Evolutionary conservation across 2,888 invertebrate genomes (phyloP).

Genomic region (Chorisops tibialis): DNA sequence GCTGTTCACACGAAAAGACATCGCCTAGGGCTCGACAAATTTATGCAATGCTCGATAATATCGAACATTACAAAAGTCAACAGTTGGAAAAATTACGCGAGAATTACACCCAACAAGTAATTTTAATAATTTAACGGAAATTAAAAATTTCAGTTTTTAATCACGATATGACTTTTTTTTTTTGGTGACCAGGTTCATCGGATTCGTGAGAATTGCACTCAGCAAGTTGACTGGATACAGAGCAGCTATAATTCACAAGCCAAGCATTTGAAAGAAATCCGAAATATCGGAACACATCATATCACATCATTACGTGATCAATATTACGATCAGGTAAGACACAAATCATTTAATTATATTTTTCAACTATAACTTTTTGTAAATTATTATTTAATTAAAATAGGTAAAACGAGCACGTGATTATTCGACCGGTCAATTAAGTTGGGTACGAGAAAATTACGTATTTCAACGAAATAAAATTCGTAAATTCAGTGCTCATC

Average conservation of each 20-base stretch:
- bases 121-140: neutral
- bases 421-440: constrained; percentile 86
- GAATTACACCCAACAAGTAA: constrained; percentile 85
- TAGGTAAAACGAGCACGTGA: constrained; percentile 89
- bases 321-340: constrained; percentile 82
- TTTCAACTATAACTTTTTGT: neutral
- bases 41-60: constrained; percentile 82
- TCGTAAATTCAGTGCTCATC: constrained; percentile 90
- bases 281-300: constrained; percentile 88
- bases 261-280: constrained; percentile 79
- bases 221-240: constrained; percentile 92
- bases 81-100: constrained; percentile 85
- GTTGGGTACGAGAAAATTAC: constrained; percentile 93
- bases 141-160: constrained; percentile 7
- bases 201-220: constrained; percentile 89
- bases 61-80: constrained; percentile 84
- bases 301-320: constrained; percentile 82
- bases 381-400: too few relatives aligned
- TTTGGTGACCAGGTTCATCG: constrained; percentile 65
- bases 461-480: constrained; percentile 93
- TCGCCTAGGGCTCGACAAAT: constrained; percentile 80
- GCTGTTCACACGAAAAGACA: constrained; percentile 68
- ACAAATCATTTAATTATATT: neutral
- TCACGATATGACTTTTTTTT: constrained; percentile 20
- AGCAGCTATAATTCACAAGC: constrained; percentile 87